Percentiles rank a stretch among this genome's conserved stretches.
phyloP scores from a whole-genome alignment of 2,113 vertebrate genomes.

The Henicopernis longicauda region DNA sequence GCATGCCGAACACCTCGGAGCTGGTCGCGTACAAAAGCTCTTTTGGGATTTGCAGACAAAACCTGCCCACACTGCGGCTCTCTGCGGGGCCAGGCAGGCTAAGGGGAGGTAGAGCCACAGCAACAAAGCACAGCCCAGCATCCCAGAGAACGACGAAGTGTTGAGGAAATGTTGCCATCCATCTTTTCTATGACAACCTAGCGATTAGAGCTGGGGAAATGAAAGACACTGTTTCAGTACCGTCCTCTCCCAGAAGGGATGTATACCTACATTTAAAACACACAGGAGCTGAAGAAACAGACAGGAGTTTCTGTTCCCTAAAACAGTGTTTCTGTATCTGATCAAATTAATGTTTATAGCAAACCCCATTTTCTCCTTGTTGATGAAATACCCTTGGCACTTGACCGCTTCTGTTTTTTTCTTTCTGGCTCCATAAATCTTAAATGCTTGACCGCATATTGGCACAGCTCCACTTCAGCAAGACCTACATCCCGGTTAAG shows the following conservation, averaged over 20 bases:
- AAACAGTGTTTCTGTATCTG: background rate
- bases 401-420: background rate
- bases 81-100: fast-evolving
- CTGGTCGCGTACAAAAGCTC: background rate
- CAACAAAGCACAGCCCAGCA: background rate
- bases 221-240: background rate
- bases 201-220: background rate
- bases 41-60: background rate
- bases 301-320: background rate
- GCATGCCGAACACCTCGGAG: background rate
- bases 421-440: background rate
- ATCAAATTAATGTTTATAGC: background rate
- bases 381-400: background rate
- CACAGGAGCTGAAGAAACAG: background rate
- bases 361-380: background rate
- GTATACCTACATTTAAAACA: background rate
- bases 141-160: fast-evolving
- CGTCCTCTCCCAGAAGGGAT: background rate
- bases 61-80: background rate
- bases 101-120: background rate
- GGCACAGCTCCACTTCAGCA: background rate
- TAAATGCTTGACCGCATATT: background rate
- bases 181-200: background rate
- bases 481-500: background rate
- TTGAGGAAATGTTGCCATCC: background rate